Evolutionary conservation across 2,888 invertebrate species (phyloP).

Genomic region (Caenorhabditis doughertyi): DNA sequence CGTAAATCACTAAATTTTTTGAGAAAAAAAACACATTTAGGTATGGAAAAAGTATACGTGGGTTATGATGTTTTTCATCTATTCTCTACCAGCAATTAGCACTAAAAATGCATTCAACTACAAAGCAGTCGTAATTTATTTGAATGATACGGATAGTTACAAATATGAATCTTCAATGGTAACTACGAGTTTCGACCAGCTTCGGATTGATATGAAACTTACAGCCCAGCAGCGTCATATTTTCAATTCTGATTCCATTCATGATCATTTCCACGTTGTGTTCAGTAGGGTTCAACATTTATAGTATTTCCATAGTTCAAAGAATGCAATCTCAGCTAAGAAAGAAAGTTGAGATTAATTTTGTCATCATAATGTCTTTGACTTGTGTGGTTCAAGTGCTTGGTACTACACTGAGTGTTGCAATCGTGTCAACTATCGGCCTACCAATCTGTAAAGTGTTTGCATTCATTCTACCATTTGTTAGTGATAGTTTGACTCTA

Average conservation of each 20-base stretch:
- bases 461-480: conserved; percentile 2
- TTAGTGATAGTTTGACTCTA: conserved; percentile 7
- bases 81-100: conserved; percentile 4
- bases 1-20: background rate
- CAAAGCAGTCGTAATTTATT: background rate
- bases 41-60: conserved; percentile 30
- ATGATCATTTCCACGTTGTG: too few species aligned
- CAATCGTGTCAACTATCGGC: background rate
- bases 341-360: too few species aligned
- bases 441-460: background rate
- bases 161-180: background rate
- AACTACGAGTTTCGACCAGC: too few species aligned
- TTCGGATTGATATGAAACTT: too few species aligned
- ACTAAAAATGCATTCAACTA: conserved; percentile 4
- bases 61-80: background rate
- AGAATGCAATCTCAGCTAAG: too few species aligned
- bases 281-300: too few species aligned
- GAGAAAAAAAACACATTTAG: background rate
- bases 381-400: conserved; percentile 11
- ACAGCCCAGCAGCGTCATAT: too few species aligned
- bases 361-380: background rate
- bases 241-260: too few species aligned
- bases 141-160: background rate
- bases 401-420: background rate
- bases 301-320: too few species aligned